Conservation (phyloP, 2,888 invertebrate genomes). For the Drosophila histrio region DNA sequence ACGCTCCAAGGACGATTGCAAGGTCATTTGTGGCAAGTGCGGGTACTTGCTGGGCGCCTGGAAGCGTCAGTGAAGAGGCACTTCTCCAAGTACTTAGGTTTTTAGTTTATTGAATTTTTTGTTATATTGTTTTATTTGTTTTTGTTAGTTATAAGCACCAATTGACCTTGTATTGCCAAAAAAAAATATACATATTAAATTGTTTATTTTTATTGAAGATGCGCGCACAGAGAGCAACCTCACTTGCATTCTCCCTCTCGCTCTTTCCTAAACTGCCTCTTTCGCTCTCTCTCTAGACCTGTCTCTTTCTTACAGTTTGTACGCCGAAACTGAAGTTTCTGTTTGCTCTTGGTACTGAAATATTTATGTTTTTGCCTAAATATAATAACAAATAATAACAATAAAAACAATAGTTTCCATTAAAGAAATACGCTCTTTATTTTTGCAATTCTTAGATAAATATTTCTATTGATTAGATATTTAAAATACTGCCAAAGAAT, state of each 20-base stretch:
- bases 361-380: no score
- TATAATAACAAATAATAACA: no score
- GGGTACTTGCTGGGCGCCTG: conserved; percentile 75
- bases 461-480: no score
- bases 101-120: conserved; percentile 8
- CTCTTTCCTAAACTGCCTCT: neutral
- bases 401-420: no score
- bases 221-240: neutral
- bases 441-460: no score
- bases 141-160: conserved; percentile 33
- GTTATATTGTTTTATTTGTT: conserved; percentile 14
- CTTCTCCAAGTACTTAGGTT: conserved; percentile 10
- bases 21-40: conserved; percentile 77
- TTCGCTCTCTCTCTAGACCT: neutral
- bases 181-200: conserved; percentile 16
- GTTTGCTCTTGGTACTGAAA: no score
- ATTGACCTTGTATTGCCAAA: conserved; percentile 42
- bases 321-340: no score
- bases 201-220: conserved; percentile 37
- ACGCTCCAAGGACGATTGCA: conserved; percentile 67
- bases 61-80: conserved; percentile 58
- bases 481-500: no score
- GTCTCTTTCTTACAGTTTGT: no score
- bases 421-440: no score
- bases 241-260: neutral